Base-by-base conservation (phyloP, 2,888 invertebrate genomes). In the Caenorhabditis becei region DNA sequence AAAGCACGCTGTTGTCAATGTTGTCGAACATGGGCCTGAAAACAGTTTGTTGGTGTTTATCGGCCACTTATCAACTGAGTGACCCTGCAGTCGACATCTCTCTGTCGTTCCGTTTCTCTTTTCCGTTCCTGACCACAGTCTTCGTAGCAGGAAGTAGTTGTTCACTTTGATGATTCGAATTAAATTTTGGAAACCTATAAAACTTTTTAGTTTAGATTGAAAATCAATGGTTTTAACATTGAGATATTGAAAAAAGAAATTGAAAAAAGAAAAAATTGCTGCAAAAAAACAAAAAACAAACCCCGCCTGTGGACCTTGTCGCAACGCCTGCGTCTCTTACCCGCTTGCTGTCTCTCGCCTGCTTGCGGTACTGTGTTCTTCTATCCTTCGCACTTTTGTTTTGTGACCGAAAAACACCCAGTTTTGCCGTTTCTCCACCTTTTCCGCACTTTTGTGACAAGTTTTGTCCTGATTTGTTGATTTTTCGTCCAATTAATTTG, bases 21-120 rank as follows among this genome's bases (percentile, higher is more conserved):
- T 2, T 18, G 16, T 44, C 47, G n/a, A n/a, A n/a, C n/a, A n/a
- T n/a, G 56, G 54, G 11, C 61, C 72, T 72, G 47, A 54, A 72
- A 72, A 47, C 37, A 23, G 47, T 56, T 72, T 44, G 24, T 11
- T 32, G 8, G 7, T 24, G 7, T 7, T 24, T 61, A 51, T 70
- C 20, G 16, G 35, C 35, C 26, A 54, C 18, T 58, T 63, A 63
- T 63, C 63, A 56, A 16, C 23, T 32, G 47, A 51, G 32, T 63
- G n/a, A 72, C 63, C 72, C 35, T 5, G 47, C 54, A 56, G 24
- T 49, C 54, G 56, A 35, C 72, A 72, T 72, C 49, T 14, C 28
- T 32, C 5, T 35, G 28, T 32, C 58, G n/a, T 53, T 63, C 56
- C 26, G 54, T 71, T 28, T 28, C n/a, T 54, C n/a, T 28, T 54